Evolutionary conservation across 2,797 vertebrate genomes (phyloP), one percentile per base, ranked within the genome.

Genomic region (Cuculus canorus): DNA sequence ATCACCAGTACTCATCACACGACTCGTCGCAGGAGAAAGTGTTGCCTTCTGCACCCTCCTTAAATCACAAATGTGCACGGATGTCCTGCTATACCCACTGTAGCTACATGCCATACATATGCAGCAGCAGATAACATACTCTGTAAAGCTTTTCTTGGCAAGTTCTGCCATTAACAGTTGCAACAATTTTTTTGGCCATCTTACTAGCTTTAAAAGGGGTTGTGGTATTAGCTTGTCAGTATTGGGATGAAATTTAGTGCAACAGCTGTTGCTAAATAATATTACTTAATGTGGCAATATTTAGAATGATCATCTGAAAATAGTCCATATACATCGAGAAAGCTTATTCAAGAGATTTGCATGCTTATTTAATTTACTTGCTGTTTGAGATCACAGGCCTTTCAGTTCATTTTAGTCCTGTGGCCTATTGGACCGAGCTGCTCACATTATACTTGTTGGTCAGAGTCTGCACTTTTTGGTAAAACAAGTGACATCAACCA

Each of bases 231-330:
- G 48, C 53, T 80, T 17, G 12, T 80, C 53, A 59, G 65, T 75
- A 35, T 92, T 92, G 61, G 43, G 65, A 32, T 88, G 91, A 83
- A 81, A 93, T 64, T 82, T 75, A 88, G 57, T 60, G 68, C 35
- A 77, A 68, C 77, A 90, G 88, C 73, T 93, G 53, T 87, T 91
- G 45, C 69, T 93, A 78, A 94, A 78, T 69, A 89, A 30, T 66
- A 72, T 89, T 86, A 61, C 82, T 92, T 53, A 89, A 14, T 0
- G 0, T 96, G 93, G 61, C 65, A 81, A n/a, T 92, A 63, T 85
- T 93, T 91, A 75, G 79, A 82, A 64, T 64, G 59, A 75, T 60
- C 9, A 3, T 66, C 72, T 80, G 61, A 85, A 93, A 93, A 75
- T 65, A 79, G 48, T 53, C 24, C 7, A 3, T 79, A 3, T 52